Base-by-base conservation (phyloP, 2,888 invertebrate genomes). In the Bruchidius siliquastri region DNA sequence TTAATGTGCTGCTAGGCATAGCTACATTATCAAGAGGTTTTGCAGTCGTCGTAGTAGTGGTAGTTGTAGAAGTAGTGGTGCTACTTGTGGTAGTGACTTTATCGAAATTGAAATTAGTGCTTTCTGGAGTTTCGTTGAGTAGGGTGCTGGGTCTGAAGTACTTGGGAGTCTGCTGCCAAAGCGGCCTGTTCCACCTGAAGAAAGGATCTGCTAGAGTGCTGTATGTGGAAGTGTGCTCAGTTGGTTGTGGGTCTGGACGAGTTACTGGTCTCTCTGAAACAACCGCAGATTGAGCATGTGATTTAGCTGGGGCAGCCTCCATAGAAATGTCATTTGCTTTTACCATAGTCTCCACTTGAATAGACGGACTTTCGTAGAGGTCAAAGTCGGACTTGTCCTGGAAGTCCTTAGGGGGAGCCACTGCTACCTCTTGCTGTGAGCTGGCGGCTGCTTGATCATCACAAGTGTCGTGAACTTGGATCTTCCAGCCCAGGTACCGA, bases 401-500 rank as follows among this genome's bases (percentile, higher is more conserved):
- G 68, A 86, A 80, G 73, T 85, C 84, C 10, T 77, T 77, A 10
- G 83, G 82, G 13, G 82, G 79, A 20, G 87, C 86, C 2, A 87
- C 85, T 0, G 85, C 83, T 2, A 88, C 81, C 4, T 85, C 85
- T 77, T 89, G 87, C 3, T 88, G 86, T 78, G 91, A 90, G 76
- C 91, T 91, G 22, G 88, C 90, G 0, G 86, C 86, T 69, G 86
- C 49, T 74, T 84, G 82, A 21, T 84, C 86, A 78, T 95, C 94
- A 83, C 96, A 96, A 70, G 90, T 89, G 85, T 98, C 96, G 77
- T 93, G 88, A 0, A 98, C 96, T 85, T 95, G 93, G 81, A 98
- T 97, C 88, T 96, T 96, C 96, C 97, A 97, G 71, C 98, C 98
- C 82, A 98, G 91, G 85, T 97, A 92, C 77, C 96, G 94, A 86